phyloP scores from a whole-genome alignment of 2,888 invertebrate genomes.

The Cinara cedri region DNA sequence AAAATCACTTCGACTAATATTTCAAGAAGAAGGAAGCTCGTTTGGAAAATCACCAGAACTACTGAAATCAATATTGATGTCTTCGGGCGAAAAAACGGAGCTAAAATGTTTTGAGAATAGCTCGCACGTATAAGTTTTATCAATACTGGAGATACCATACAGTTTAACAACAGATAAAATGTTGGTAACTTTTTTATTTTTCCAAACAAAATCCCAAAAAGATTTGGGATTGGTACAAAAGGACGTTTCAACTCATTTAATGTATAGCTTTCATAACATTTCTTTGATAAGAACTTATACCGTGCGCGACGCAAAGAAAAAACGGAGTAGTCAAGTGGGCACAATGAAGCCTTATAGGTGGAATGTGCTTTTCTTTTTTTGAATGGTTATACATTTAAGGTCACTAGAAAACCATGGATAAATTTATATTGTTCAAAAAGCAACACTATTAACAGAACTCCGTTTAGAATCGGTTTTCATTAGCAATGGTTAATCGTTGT shows the following conservation, averaged over 20 bases:
- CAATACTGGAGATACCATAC: background rate
- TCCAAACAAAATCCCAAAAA: background rate
- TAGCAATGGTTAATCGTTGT: too few relatives aligned
- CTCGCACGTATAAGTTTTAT: background rate
- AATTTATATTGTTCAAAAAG: too few relatives aligned
- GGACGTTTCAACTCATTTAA: background rate
- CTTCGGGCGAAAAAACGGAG: slow-evolving; percentile 4
- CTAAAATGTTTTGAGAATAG: background rate
- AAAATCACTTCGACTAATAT: background rate
- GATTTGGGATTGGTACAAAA: slow-evolving; percentile 1
- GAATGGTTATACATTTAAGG: background rate
- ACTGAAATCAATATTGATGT: too few relatives aligned
- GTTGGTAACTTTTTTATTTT: background rate
- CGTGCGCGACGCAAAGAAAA: background rate
- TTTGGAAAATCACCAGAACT: too few relatives aligned
- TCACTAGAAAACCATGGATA: background rate
- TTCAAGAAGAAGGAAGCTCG: background rate
- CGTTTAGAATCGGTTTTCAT: too few relatives aligned
- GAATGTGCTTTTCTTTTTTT: slow-evolving; percentile 5
- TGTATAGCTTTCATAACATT: background rate
- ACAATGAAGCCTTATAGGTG: background rate
- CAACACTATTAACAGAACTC: too few relatives aligned
- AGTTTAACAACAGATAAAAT: background rate
- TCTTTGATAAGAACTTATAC: background rate
- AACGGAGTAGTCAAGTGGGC: background rate